Base-by-base conservation (phyloP, 2,888 invertebrate genomes). In the Sisyra nigra region DNA sequence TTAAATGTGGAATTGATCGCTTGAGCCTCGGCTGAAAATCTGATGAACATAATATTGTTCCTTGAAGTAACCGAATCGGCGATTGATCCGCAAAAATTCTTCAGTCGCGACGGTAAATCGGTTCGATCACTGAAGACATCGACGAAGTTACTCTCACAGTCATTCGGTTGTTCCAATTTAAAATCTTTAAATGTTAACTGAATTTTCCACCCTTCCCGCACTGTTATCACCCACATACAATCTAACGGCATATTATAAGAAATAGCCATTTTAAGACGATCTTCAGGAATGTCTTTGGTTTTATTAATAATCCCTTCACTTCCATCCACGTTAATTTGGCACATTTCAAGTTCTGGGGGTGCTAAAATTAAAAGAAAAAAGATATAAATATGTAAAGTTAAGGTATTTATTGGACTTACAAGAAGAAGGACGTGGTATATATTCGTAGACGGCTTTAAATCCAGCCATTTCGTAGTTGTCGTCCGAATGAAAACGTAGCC, bases 81-180 rank as follows among this genome's bases (percentile, higher is more conserved):
- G 17, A 87, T 80, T 4, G 87, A 86, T 0, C 89, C 88, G 56
- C 91, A 91, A 61, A 85, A 89, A 58, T 77, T 76, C 50, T 74
- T 77, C 44, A 60, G 65, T 57, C 72, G 62, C 43, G 68, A 65
- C 40, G 71, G 67, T 53, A 79, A 66, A 52, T 79, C 76, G 14
- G 77, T 76, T 47, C 66, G 62, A 47, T 73, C 71, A 4, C 68
- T 70, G 58, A 82, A 83, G 47, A 85, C 69, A 57, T 83, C 79
- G 48, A 85, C 68, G 57, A 79, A 83, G 63, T 85, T 85, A 45
- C 69, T 70, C 41, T 78, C 76, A 58, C 84, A 85, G 56, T 85
- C 82, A 61, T 85, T 84, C 17, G 83, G 83, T 52, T 72, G 75
- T 40, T 69, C 71, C 53, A 85, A 64, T 44, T 67, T 62, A 59